These are phyloP conservation scores for Onychostruthus taczanowskii DNA, from an alignment of 2,113 vertebrate genomes.

Conservation along the genomic window DNA sequence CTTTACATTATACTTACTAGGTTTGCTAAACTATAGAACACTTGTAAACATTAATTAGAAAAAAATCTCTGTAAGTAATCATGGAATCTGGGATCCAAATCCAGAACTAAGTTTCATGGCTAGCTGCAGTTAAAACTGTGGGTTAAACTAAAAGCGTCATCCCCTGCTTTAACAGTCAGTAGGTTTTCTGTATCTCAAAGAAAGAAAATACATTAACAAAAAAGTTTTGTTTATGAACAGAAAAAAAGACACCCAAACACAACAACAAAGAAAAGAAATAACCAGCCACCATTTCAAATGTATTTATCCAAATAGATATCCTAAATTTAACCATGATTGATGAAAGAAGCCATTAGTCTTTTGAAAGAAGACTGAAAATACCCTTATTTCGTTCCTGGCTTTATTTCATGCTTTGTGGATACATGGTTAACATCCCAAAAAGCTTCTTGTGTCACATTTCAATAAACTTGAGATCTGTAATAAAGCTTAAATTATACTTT, in stretches of 20 bases:
- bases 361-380: not conserved
- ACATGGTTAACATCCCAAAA: fast-evolving
- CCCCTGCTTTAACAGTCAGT: not conserved
- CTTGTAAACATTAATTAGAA: not conserved
- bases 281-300: not conserved
- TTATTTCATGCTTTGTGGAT: not conserved
- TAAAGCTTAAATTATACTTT: not conserved
- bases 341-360: not conserved
- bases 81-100: not conserved
- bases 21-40: not conserved
- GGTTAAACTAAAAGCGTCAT: not conserved
- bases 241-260: not conserved
- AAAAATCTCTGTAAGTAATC: not conserved
- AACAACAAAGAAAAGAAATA: not conserved
- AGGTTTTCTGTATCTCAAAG: not conserved
- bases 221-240: not conserved
- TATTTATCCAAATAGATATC: not conserved
- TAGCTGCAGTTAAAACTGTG: not conserved
- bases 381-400: not conserved
- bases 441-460: not conserved
- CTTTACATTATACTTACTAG: not conserved
- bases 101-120: not conserved
- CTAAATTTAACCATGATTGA: not conserved
- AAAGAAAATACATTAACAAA: not conserved
- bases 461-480: not conserved